phyloP scores from a whole-genome alignment of 2,888 invertebrate genomes.

The Eugnorisma glareosa region DNA sequence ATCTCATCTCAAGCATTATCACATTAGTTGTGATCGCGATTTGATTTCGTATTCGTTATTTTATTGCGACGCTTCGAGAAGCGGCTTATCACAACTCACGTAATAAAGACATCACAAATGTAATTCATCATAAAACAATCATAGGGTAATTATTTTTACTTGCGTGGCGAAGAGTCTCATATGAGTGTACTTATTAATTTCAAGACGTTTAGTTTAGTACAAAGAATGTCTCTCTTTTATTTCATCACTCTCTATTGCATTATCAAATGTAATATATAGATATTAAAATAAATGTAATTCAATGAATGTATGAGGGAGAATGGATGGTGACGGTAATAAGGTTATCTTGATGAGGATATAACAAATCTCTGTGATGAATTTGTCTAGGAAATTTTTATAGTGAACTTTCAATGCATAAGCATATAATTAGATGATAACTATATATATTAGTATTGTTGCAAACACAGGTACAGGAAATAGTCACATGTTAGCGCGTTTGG shows the following conservation, averaged over 20 bases:
- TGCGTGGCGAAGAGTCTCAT: conserved; percentile 86
- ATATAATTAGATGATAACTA: conserved; percentile 71
- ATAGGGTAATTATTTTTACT: conserved; percentile 70
- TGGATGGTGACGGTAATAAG: conserved; percentile 84
- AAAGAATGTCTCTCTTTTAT: conserved; percentile 89
- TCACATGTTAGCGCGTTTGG: conserved; percentile 59
- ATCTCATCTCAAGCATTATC: conserved; percentile 65
- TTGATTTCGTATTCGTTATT: conserved; percentile 67
- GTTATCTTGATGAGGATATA: conserved; percentile 81
- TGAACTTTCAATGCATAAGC: conserved; percentile 82
- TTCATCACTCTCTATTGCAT: conserved; percentile 89
- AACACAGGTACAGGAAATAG: conserved; percentile 73
- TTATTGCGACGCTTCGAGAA: conserved; percentile 64
- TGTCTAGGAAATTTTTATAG: conserved; percentile 83
- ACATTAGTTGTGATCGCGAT: conserved; percentile 63
- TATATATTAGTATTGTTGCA: conserved; percentile 75
- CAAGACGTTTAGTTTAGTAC: conserved; percentile 88
- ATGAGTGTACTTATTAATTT: conserved; percentile 86
- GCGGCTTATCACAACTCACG: conserved; percentile 80
- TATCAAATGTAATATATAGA: conserved; percentile 80
- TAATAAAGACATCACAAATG: conserved; percentile 87
- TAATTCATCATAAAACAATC: conserved; percentile 74
- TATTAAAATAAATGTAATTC: conserved; percentile 80
- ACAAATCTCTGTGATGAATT: conserved; percentile 89
- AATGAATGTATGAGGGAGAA: conserved; percentile 80